Base-by-base conservation (phyloP, 2,113 vertebrate genomes). In the Clarias macrocephalus region DNA sequence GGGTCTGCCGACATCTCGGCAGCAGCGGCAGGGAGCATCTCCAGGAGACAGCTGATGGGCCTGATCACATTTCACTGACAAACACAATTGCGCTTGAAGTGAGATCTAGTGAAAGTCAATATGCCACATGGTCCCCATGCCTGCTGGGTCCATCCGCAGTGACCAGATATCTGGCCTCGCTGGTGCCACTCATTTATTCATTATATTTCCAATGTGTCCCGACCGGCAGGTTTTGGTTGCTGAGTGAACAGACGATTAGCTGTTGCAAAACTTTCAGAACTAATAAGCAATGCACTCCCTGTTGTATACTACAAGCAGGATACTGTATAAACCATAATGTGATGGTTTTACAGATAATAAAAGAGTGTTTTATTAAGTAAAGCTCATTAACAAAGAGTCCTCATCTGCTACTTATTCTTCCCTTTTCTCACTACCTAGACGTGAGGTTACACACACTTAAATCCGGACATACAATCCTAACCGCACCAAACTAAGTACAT, bases 91-190 rank as follows among this genome's bases (percentile, higher is more conserved):
- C 94, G 93, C 95, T 93, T 95, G 89, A 94, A 96, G 95, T 96
- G 96, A 94, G 94, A 97, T 94, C 92, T 91, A 96, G 96, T 95
- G 96, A 96, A 97, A 97, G 96, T 97, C 96, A 97, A 97, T 96
- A 97, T 93, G 89, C 89, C 90, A 90, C 89, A 88, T 80, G 83
- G 87, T 87, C 87, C 68, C 83, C 42, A 80, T 75, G 83, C 82
- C 85, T 76, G 70, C 75, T 80, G 83, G 52, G 66, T 73, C 75
- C 85, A 87, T 82, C 56, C 80, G 52, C 85, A 84, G 84, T 88
- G 89, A 91, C 86, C 84, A 87, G 90, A 92, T 90, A 90, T 89
- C 90, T 84, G 52, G 79, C 82, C 88, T 60, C 63, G 62, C 62
- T 63, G 62, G 52, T 72, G 65, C 73, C 88, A 65, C 89, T 92